Evolutionary conservation across 1,140 invertebrate genomes (phyloP).

Genomic region (Drosophila subobscura): DNA sequence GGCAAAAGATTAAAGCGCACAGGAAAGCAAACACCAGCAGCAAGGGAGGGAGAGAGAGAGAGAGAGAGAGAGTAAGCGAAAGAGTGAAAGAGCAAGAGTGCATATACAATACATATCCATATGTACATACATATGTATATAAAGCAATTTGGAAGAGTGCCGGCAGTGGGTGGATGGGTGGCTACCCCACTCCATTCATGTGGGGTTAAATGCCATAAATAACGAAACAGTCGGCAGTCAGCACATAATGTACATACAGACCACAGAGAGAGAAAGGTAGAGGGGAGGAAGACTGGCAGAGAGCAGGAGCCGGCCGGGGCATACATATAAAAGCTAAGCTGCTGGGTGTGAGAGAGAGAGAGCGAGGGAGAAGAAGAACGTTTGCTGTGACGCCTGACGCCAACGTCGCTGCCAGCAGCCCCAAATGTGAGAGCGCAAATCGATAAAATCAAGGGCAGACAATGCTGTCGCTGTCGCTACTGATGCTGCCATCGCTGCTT

Average conservation of each 20-base stretch:
- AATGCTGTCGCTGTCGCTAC: constrained; percentile 57
- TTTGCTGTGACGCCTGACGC: constrained; percentile 9
- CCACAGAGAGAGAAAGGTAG: constrained; percentile 25
- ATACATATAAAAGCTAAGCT: constrained; percentile 58
- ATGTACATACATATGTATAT: constrained; percentile 11
- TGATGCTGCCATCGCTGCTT: constrained; percentile 13
- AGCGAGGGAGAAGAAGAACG: constrained; percentile 22
- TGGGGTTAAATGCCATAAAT: constrained; percentile 79
- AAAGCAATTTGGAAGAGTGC: constrained; percentile 68
- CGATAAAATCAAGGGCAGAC: constrained; percentile 81
- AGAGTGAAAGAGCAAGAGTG: not conserved
- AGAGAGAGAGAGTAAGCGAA: not conserved
- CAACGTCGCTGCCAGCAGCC: constrained; percentile 46
- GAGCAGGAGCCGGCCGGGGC: constrained; percentile 58
- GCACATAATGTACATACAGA: constrained; percentile 67
- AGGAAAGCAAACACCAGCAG: constrained; percentile 17
- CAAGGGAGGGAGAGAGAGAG: constrained; percentile 1
- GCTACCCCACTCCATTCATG: constrained; percentile 22
- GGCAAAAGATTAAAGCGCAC: constrained; percentile 71
- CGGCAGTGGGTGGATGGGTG: constrained; percentile 24
- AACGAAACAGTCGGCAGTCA: constrained; percentile 70
- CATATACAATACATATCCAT: constrained; percentile 20
- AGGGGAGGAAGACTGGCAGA: constrained; percentile 4
- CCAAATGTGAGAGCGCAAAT: constrained; percentile 69
- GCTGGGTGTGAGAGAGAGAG: constrained; percentile 26